phyloP scores from a whole-genome alignment of 2,113 vertebrate species.

The Tachysurus vachellii region DNA sequence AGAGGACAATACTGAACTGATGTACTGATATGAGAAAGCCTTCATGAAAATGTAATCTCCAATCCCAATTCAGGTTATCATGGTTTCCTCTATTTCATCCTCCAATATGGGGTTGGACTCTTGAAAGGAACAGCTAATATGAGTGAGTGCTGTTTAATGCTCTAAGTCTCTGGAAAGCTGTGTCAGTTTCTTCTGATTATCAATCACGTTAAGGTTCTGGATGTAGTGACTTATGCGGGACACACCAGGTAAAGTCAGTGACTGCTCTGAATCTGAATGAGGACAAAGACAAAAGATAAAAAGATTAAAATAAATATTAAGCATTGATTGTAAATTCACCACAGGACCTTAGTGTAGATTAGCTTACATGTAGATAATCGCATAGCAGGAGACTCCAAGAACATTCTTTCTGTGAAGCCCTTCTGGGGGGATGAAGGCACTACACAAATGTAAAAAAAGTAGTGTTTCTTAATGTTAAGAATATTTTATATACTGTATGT shows the following conservation, averaged over 20 bases:
- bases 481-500: not conserved
- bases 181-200: conserved; percentile 88
- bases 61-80: conserved; percentile 30
- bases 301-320: not conserved
- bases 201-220: conserved; percentile 87
- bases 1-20: conserved; percentile 14
- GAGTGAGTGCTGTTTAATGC: conserved; percentile 55
- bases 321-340: not conserved
- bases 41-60: conserved; percentile 18
- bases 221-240: conserved; percentile 80
- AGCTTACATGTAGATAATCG: conserved; percentile 85
- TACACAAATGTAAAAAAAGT: conserved; percentile 51
- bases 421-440: conserved; percentile 88
- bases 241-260: conserved; percentile 75
- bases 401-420: conserved; percentile 82
- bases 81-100: conserved; percentile 20
- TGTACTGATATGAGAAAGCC: conserved; percentile 7
- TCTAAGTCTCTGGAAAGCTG: conserved; percentile 84
- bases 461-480: not conserved
- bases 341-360: not conserved
- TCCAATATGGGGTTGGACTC: conserved; percentile 38
- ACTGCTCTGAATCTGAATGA: conserved; percentile 81
- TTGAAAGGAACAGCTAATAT: not conserved
- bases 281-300: not conserved
- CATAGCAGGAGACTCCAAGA: conserved; percentile 76